Conservation (phyloP, 2,888 invertebrate genomes). For the Ischnus inquisitorius region DNA sequence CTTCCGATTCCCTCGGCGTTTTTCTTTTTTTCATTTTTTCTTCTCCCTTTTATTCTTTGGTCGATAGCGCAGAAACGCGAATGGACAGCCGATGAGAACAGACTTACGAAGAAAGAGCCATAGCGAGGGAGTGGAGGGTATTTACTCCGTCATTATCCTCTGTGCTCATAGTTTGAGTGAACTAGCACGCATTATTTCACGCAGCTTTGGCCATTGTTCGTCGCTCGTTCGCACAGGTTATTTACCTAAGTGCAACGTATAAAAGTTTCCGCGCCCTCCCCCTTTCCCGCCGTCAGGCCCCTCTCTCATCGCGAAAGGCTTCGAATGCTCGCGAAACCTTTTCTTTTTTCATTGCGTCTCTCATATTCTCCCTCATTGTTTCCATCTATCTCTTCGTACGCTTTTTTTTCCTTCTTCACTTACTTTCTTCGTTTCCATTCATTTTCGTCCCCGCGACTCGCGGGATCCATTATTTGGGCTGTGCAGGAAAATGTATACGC, state of each 20-base stretch:
- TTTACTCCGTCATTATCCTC: constrained; percentile 62
- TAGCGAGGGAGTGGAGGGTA: constrained; percentile 27
- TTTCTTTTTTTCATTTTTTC: constrained; percentile 24
- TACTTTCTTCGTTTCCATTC: background rate
- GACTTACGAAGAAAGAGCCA: constrained; percentile 30
- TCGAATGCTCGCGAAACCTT: constrained; percentile 31
- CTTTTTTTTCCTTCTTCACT: constrained; percentile 6
- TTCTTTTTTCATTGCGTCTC: constrained; percentile 31
- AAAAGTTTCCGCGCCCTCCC: constrained; percentile 53
- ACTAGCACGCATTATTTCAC: constrained; percentile 60
- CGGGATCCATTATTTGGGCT: background rate
- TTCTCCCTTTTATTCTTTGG: no score
- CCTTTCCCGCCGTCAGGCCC: constrained; percentile 21
- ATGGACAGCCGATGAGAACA: background rate
- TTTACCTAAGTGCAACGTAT: constrained; percentile 68
- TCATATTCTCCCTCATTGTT: constrained; percentile 17
- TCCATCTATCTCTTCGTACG: background rate
- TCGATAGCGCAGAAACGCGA: background rate
- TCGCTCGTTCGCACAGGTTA: constrained; percentile 63
- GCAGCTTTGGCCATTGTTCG: constrained; percentile 53
- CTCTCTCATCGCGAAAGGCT: constrained; percentile 18
- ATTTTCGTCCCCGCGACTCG: background rate
- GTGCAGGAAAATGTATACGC: no score
- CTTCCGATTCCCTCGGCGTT: background rate
- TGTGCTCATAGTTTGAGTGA: constrained; percentile 51